Evolutionary conservation across 2,797 vertebrate species (phyloP), one percentile per base, ranked within the genome.

Genomic region (Pogonophryne albipinna): DNA sequence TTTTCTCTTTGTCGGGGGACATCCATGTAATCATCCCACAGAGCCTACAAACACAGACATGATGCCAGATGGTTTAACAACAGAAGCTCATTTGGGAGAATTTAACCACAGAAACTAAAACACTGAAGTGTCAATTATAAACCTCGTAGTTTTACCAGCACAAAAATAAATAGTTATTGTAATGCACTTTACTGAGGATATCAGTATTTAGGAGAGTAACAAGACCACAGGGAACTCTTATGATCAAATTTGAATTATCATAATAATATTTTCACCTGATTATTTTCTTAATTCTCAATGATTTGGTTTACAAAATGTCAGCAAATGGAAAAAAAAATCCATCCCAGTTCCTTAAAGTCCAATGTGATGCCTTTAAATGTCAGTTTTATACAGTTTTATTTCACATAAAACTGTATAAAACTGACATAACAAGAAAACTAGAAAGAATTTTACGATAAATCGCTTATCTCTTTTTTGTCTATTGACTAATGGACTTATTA

Each of bases 1-100:
- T 95, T 96, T n/a, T 97, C 96, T 84, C 85, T 93, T 76, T 96
- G 96, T 85, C 94, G 95, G n/a, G 94, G 95, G 62, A 94, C 93
- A 61, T 99, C 98, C 82, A 97, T 93, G 87, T 97, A 98, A 70
- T 98, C 97, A 51, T 97, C 97, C 98, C 98, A 99, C n/a, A 95
- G 79, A 65, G 93, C 93, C 80, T 98, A 89, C 12, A 70, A 89
- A 78, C 52, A 85, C 52, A 85, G 19, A 71, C 20, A 62, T n/a
- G 4, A 44, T 41, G n/a, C 13, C 12, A 49, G 10, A 74, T 65
- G 20, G 41, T 38, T 20, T 23, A 5, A 51, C 10, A 38, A 14
- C 12, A 58, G 13, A 16, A 31, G 0, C 23, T 71, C 4, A 50
- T 62, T 19, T 56, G 6, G 4, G 61, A 67, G n/a, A 27, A 47